Conservation (phyloP, 1,140 invertebrate species). For the Diachasma alloeum region DNA sequence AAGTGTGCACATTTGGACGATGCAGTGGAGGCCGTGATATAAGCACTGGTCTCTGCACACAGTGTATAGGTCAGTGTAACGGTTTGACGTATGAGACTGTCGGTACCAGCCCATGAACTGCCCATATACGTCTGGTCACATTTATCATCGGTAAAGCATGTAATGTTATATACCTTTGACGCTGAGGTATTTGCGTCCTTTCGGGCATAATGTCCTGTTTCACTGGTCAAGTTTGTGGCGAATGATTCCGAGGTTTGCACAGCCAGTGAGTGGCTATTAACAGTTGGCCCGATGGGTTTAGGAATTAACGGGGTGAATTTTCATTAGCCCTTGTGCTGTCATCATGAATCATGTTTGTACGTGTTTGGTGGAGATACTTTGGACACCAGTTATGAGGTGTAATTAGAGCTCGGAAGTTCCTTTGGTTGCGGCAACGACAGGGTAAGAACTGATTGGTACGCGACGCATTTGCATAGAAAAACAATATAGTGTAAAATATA, state of each 20-base stretch:
- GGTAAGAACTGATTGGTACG: too few species aligned
- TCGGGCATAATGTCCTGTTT: conserved; percentile 8
- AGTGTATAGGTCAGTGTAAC: conserved; percentile 49
- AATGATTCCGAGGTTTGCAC: not conserved
- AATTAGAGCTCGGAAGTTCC: too few species aligned
- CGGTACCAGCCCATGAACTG: conserved; percentile 31
- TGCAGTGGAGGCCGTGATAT: not conserved
- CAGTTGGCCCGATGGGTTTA: not conserved
- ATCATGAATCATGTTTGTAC: too few species aligned
- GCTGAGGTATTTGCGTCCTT: conserved; percentile 20
- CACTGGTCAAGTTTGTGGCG: not conserved
- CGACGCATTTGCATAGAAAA: too few species aligned
- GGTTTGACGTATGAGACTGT: conserved; percentile 38
- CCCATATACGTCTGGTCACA: conserved; percentile 25
- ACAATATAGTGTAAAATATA: too few species aligned
- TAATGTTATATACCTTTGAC: conserved; percentile 23
- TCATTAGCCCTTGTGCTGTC: too few species aligned
- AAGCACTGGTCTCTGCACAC: conserved; percentile 7
- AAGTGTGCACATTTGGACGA: conserved; percentile 14
- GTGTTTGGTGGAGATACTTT: too few species aligned
- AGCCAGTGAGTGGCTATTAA: not conserved
- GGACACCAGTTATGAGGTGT: too few species aligned
- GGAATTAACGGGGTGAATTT: too few species aligned
- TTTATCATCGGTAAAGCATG: conserved; percentile 32
- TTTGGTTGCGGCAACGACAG: too few species aligned